Evolutionary conservation across 2,113 vertebrate genomes (phyloP).

Genomic region (Deroptyus accipitrinus): DNA sequence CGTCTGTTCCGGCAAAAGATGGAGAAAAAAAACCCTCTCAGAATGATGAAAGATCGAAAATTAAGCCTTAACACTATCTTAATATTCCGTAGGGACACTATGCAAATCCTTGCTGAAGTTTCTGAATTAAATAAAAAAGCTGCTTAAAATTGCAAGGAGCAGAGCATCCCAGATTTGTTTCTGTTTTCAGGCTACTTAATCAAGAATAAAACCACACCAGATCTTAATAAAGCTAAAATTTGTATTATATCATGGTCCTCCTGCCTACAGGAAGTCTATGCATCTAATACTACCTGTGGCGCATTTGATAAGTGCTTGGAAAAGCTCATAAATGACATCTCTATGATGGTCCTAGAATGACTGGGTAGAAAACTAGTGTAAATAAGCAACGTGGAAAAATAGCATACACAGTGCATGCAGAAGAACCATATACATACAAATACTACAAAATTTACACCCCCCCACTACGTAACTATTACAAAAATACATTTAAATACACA

Average conservation of each 20-base stretch:
- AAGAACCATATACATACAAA: neutral
- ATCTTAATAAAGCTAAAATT: neutral
- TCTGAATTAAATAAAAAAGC: neutral
- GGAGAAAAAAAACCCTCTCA: neutral
- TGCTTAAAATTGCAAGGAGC: neutral
- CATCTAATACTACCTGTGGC: neutral
- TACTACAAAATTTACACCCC: neutral
- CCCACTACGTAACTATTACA: neutral
- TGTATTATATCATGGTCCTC: neutral
- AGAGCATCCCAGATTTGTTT: neutral
- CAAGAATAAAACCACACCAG: neutral
- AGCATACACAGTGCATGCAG: neutral
- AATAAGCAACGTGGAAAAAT: neutral
- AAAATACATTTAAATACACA: neutral
- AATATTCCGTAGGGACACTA: neutral
- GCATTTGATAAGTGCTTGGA: neutral
- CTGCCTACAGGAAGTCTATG: neutral
- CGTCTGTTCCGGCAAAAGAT: neutral
- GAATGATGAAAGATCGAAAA: neutral
- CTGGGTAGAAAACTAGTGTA: neutral
- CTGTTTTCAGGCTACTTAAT: neutral
- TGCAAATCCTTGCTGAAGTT: neutral
- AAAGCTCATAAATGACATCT: neutral
- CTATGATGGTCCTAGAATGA: rapidly evolving
- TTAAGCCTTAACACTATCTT: neutral